Percentiles rank a stretch among this genome's conserved stretches.
These are phyloP conservation scores for Columba janthina DNA, from an alignment of 2,113 vertebrate genomes.

Conservation along the genomic window DNA sequence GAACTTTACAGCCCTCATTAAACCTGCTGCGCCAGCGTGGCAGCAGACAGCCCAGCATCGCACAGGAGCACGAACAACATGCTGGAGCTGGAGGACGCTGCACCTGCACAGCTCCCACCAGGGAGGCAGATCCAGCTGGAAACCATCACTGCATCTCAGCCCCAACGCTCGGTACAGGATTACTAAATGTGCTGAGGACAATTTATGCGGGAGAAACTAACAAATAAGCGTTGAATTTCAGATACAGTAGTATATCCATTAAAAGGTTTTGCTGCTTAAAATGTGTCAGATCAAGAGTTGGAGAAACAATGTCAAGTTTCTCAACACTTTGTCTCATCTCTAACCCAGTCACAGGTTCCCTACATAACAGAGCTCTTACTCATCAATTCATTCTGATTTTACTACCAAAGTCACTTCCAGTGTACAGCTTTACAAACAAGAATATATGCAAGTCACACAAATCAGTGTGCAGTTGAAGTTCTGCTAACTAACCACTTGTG, in stretches of 20 bases:
- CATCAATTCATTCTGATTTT: neutral
- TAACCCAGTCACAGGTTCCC: neutral
- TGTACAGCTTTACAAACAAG: neutral
- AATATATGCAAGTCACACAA: neutral
- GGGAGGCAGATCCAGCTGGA: neutral
- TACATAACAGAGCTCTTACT: neutral
- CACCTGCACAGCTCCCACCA: neutral
- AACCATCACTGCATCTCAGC: neutral
- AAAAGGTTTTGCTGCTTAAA: neutral
- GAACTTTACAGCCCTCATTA: neutral
- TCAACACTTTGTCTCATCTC: neutral
- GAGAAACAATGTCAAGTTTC: neutral
- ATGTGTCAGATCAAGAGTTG: neutral
- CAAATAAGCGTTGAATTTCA: neutral
- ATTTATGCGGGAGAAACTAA: neutral
- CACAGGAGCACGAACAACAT: neutral
- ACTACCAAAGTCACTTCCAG: neutral
- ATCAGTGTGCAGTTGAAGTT: neutral
- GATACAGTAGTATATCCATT: neutral
- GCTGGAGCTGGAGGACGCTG: neutral
- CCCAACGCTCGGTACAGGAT: fast-evolving
- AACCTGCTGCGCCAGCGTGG: fast-evolving
- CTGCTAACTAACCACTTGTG: neutral
- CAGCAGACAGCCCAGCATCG: neutral
- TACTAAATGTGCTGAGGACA: neutral